Evolutionary conservation across 2,888 invertebrate genomes (phyloP), one percentile per base, ranked within the genome.

Genomic region (Choristoneura rosaceana): DNA sequence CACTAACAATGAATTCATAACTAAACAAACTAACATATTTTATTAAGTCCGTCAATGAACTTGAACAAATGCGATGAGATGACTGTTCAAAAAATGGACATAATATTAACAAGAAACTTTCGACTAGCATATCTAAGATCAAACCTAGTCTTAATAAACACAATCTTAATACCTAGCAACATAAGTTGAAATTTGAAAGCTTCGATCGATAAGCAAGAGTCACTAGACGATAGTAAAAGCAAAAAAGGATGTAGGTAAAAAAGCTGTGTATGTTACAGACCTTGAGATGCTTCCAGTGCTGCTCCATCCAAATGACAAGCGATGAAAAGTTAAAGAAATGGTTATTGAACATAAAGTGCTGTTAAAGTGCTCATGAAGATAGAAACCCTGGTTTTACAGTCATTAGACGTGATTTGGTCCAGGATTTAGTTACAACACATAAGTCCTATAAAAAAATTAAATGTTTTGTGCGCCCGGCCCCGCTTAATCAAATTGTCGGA

Each of bases 251-350:
- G 66, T 71, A 70, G 58, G 61, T 73, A 45, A 71, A 80, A 75
- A 75, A 82, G 79, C 79, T 71, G 87, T 89, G 87, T 88, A 88
- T 88, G 77, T 84, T 92, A 95, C 96, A 94, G 95, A 97, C 97
- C 96, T 97, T 97, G 86, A 96, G 95, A 92, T 97, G 96, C 92
- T 96, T 97, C 97, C 97, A 97, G 92, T 97, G 97, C 97, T 97
- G 95, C 90, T 87, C 89, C 90, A 74, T 88, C 90, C 90, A 80
- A 87, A 84, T 83, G 91, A 87, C 76, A 90, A 90, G 92, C 91
- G 86, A 88, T 88, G 87, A 80, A 84, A 88, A 87, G 84, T 78
- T 74, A 77, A 81, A 76, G 79, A 76, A 78, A 77, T 41, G 38
- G 52, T 73, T 73, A 73, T 73, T 73, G 50, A 60, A 73, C 63